Conservation (phyloP, 2,113 vertebrate species). For the Taurulus bubalis region DNA sequence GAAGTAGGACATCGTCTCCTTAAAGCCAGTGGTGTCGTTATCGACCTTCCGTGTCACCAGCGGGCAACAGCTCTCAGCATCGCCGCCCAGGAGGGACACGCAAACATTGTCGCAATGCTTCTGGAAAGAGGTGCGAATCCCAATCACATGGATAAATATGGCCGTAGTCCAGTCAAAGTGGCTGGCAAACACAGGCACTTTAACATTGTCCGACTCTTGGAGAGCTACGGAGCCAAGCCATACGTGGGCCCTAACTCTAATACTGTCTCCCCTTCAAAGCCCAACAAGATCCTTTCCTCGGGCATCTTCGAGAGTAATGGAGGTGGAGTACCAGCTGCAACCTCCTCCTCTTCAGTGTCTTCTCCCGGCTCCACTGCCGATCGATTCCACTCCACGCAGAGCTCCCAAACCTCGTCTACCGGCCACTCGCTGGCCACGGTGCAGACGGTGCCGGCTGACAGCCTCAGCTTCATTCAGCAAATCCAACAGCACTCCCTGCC, state of each 20-base stretch:
- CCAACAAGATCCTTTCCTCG: slow-evolving; percentile 55
- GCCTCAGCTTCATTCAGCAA: slow-evolving; percentile 84
- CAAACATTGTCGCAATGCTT: slow-evolving; percentile 80
- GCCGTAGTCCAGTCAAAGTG: slow-evolving; percentile 83
- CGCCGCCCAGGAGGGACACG: slow-evolving; percentile 84
- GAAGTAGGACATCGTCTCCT: slow-evolving; percentile 76
- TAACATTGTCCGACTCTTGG: slow-evolving; percentile 80
- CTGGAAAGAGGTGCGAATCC: slow-evolving; percentile 83
- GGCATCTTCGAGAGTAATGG: slow-evolving; percentile 61
- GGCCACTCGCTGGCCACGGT: slow-evolving; percentile 83
- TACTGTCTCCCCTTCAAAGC: slow-evolving; percentile 56
- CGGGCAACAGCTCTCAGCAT: slow-evolving; percentile 86
- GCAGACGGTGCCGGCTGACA: slow-evolving; percentile 85
- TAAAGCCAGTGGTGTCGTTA: slow-evolving; percentile 58
- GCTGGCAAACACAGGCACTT: slow-evolving; percentile 81
- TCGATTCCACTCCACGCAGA: slow-evolving; percentile 81
- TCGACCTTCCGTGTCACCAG: slow-evolving; percentile 83
- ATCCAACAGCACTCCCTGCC: slow-evolving; percentile 86
- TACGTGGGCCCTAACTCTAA: slow-evolving; percentile 62
- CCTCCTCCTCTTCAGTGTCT: slow-evolving; percentile 78
- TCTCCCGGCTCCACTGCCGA: slow-evolving; percentile 81
- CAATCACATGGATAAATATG: slow-evolving; percentile 81
- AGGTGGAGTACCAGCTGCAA: slow-evolving; percentile 50
- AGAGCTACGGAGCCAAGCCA: slow-evolving; percentile 79
- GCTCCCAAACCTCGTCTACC: slow-evolving; percentile 83